Conservation (phyloP, 2,888 invertebrate genomes). For the Melipona beecheii region DNA sequence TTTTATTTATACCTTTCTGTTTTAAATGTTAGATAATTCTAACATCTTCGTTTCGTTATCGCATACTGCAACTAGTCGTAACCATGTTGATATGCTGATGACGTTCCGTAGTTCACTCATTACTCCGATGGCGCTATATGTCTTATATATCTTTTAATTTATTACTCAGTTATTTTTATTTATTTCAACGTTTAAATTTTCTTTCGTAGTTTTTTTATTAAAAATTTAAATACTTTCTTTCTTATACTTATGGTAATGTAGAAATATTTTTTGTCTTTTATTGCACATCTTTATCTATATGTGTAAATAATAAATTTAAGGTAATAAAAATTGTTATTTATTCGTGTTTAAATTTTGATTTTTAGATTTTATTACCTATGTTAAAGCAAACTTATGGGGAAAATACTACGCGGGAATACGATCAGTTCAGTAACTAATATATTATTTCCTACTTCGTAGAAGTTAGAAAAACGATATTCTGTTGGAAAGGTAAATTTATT, state of each 20-base stretch:
- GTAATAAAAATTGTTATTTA: background rate
- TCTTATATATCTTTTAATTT: conserved; percentile 13
- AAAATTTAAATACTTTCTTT: background rate
- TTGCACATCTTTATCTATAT: background rate
- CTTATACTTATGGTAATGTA: background rate
- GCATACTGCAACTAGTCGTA: conserved; percentile 46
- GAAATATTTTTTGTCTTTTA: background rate
- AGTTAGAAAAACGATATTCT: background rate
- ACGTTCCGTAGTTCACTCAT: conserved; percentile 59
- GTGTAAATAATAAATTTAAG: background rate
- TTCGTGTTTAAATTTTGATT: background rate
- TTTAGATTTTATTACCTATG: background rate
- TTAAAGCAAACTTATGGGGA: background rate
- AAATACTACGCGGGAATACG: background rate
- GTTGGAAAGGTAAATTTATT: background rate
- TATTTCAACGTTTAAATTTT: background rate
- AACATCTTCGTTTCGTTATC: conserved; percentile 56
- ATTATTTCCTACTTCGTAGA: background rate
- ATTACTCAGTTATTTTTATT: background rate
- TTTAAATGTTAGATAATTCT: conserved; percentile 18
- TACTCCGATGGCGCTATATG: conserved; percentile 54
- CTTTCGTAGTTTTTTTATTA: background rate
- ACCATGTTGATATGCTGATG: conserved; percentile 64
- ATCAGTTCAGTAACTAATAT: background rate
- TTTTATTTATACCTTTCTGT: background rate